Percentiles rank a stretch among this genome's conserved stretches.
Conservation (phyloP, 2,888 invertebrate species). For the Pammene fasciana region DNA sequence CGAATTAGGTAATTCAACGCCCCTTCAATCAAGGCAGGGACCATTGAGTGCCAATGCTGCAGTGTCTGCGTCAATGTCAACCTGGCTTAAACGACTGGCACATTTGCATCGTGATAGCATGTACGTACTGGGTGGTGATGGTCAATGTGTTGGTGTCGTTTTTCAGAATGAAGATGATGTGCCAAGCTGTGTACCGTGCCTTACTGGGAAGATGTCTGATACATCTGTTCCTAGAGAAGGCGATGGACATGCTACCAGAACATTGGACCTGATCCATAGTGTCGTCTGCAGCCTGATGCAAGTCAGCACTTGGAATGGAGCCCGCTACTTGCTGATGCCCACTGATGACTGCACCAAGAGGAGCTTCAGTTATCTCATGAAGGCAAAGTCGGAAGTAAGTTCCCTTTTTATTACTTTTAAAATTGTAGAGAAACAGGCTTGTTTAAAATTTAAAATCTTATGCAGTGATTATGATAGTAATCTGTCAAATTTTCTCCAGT, state of each 20-base stretch:
- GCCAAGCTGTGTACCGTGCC: no score
- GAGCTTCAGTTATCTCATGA: conserved; percentile 18
- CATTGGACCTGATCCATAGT: background rate
- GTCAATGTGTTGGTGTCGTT: no score
- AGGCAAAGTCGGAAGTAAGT: conserved; percentile 32
- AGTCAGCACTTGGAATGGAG: conserved; percentile 17
- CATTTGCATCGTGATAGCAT: no score
- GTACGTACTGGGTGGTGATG: no score
- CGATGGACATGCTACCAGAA: background rate
- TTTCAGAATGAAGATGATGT: no score
- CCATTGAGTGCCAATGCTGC: conserved; percentile 19
- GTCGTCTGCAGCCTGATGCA: conserved; percentile 3
- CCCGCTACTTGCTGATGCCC: conserved; percentile 26
- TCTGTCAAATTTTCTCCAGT: conserved; percentile 11
- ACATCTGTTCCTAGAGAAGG: conserved; percentile 3
- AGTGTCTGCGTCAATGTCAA: background rate
- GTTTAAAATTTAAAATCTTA: conserved; percentile 9
- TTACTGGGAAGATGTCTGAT: conserved; percentile 18
- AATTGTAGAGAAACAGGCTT: conserved; percentile 24
- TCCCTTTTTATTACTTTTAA: conserved; percentile 21
- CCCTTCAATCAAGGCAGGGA: conserved; percentile 6
- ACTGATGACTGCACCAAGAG: conserved; percentile 32
- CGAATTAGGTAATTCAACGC: conserved; percentile 5
- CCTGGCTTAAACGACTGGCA: no score
- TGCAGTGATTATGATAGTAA: conserved; percentile 1